phyloP scores from a whole-genome alignment of 2,797 vertebrate species.

The Scolopax bukidnonensis region DNA sequence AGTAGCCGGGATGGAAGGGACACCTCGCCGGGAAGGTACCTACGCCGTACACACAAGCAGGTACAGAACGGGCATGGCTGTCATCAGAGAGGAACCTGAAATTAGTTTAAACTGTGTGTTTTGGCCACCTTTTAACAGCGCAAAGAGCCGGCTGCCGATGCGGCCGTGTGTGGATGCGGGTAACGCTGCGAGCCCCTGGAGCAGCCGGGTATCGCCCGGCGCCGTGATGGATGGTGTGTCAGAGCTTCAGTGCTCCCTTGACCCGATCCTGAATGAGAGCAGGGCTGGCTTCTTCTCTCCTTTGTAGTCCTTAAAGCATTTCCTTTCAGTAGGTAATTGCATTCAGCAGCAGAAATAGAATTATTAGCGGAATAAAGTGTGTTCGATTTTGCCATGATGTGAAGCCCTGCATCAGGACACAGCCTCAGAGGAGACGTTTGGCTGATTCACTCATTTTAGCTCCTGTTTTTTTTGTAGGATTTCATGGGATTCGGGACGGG shows the following conservation, averaged over 20 bases:
- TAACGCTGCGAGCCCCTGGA: neutral
- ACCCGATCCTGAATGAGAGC: neutral
- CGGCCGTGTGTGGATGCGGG: fast-evolving
- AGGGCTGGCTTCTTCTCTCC: neutral
- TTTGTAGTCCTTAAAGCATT: constrained; percentile 16
- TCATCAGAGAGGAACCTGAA: neutral
- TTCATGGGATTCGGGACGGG: neutral
- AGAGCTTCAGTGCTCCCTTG: constrained; percentile 74
- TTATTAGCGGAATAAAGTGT: neutral
- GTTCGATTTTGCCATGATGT: neutral
- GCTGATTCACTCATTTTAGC: neutral
- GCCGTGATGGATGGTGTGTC: constrained; percentile 71
- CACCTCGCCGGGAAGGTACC: neutral
- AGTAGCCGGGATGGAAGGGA: fast-evolving
- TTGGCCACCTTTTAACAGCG: fast-evolving
- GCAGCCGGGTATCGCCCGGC: neutral
- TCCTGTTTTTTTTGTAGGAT: neutral
- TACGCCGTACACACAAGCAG: neutral
- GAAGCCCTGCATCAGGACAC: neutral
- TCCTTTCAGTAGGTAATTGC: constrained; percentile 62
- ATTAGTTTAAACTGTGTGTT: neutral
- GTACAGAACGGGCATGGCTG: neutral
- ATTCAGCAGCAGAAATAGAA: constrained; percentile 24
- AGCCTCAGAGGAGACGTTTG: neutral
- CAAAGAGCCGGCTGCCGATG: fast-evolving